These are phyloP conservation scores for Podarcis cretensis DNA, from an alignment of 2,113 vertebrate species.

Conservation along the genomic window DNA sequence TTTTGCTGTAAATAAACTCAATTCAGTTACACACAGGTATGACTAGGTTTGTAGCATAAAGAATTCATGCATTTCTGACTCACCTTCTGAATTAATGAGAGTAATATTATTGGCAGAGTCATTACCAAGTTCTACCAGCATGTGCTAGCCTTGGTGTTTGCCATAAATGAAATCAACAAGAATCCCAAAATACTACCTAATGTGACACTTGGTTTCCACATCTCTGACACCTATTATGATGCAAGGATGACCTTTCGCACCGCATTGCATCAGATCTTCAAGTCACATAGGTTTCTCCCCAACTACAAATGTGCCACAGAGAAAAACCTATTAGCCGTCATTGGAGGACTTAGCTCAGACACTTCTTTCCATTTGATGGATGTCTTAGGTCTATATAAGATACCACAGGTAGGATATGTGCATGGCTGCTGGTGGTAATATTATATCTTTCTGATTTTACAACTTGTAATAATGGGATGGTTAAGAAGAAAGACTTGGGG, in stretches of 20 bases:
- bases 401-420: neutral
- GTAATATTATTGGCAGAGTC: neutral
- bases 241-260: neutral
- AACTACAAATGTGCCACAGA: neutral
- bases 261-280: neutral
- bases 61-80: no score
- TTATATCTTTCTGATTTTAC: no score
- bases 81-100: no score
- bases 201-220: neutral
- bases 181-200: neutral
- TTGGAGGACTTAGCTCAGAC: neutral
- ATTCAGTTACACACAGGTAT: neutral
- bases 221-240: neutral
- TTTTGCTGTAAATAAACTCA: neutral
- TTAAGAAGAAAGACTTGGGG: no score
- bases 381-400: neutral
- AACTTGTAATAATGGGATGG: no score
- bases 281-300: neutral
- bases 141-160: neutral
- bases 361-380: neutral
- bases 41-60: neutral
- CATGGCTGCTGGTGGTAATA: no score
- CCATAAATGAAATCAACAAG: neutral
- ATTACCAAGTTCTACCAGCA: neutral
- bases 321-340: neutral